Conservation (phyloP, 2,888 invertebrate genomes). For the Microctonus aethiopoides region DNA sequence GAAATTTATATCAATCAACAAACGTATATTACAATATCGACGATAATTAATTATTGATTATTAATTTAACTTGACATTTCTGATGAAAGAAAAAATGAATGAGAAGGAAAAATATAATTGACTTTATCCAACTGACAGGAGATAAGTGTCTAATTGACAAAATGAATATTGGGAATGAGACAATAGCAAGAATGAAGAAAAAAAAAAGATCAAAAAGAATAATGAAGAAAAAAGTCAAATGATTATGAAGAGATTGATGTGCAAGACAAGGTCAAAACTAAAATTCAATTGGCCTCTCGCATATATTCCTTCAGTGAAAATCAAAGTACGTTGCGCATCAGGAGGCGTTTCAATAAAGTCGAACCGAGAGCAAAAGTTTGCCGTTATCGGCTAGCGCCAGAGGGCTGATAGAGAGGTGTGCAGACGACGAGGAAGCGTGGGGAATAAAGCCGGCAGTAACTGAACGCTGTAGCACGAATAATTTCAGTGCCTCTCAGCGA, state of each 20-base stretch:
- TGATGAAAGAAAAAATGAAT: not conserved
- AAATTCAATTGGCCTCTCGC: not conserved
- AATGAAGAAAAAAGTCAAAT: not conserved
- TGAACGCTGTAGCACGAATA: not conserved
- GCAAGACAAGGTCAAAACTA: slow-evolving; percentile 6
- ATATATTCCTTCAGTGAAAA: not conserved
- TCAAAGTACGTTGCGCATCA: slow-evolving; percentile 1
- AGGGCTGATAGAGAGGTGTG: not conserved
- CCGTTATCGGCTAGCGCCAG: slow-evolving; percentile 9
- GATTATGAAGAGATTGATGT: not conserved
- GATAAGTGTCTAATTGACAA: not conserved
- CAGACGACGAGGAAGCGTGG: not conserved
- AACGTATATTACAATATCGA: no score
- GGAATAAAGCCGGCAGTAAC: not conserved
- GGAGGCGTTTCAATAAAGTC: slow-evolving; percentile 14
- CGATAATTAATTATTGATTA: no score
- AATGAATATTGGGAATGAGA: no score
- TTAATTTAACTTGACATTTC: no score
- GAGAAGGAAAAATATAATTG: not conserved
- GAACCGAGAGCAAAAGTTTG: slow-evolving; percentile 9
- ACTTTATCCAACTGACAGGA: not conserved
- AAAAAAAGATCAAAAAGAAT: not conserved
- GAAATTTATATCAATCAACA: no score
- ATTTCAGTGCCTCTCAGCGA: slow-evolving; percentile 1
- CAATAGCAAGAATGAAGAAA: no score